These are phyloP conservation scores for Leucosticte australis DNA, from an alignment of 2,113 vertebrate species.

Conservation along the genomic window DNA sequence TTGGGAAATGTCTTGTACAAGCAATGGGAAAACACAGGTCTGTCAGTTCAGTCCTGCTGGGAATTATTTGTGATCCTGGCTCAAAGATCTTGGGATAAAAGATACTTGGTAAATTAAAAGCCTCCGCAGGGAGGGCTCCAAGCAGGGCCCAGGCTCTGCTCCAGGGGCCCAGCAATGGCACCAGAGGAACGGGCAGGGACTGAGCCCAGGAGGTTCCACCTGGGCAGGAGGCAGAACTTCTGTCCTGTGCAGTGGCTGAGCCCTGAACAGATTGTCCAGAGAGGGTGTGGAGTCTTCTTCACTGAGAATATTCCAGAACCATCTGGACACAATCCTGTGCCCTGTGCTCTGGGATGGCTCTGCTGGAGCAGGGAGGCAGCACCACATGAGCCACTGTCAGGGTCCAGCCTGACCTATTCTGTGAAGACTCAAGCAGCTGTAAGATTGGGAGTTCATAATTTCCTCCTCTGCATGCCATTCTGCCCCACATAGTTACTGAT, in stretches of 20 bases:
- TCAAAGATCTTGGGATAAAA: background rate
- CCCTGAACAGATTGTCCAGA: rapidly evolving
- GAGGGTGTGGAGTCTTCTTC: background rate
- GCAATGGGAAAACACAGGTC: background rate
- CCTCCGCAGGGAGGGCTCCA: background rate
- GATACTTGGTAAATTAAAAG: background rate
- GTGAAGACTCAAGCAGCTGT: background rate
- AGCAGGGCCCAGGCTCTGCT: background rate
- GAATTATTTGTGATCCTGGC: background rate
- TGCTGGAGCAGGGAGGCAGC: background rate
- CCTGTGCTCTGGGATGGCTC: background rate
- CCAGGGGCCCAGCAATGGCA: background rate
- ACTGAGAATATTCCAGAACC: background rate
- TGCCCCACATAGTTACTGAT: background rate
- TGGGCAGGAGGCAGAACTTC: background rate
- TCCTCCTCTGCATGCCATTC: background rate
- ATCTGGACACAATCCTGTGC: background rate
- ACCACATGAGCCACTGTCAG: background rate
- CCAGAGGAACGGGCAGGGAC: background rate
- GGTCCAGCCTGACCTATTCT: background rate
- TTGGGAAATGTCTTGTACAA: background rate
- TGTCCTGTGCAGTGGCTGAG: rapidly evolving
- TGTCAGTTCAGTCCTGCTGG: background rate
- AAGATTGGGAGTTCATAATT: background rate
- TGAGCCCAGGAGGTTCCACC: background rate